Base-by-base conservation (phyloP, 23 tunicate genomes). In the Styela plicata region DNA sequence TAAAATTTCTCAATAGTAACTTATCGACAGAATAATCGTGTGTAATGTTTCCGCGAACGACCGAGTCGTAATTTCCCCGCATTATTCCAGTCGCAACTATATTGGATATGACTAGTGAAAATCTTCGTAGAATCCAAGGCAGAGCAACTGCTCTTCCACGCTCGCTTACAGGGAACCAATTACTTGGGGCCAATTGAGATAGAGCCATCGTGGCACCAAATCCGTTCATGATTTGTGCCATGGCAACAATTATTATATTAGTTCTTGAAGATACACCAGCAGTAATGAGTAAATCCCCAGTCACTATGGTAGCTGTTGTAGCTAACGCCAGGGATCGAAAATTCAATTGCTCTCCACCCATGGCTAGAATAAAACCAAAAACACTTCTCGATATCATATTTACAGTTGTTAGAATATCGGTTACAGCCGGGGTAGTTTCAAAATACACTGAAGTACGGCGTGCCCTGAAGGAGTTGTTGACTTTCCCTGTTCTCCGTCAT, bases 131-230 rank as follows among this genome's bases (percentile, higher is more conserved):
- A 3, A 71, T 71, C 77, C 77, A 71, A 5, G 77, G 77, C 5
- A 71, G 32, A 3, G 77, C 32, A 3, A 71, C 77, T 2, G 77
- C 77, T 31, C 77, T 33, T 71, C 77, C 77, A 28, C 77, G 32
- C 34, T 71, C 77, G 37, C 36, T 30, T 26, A 18, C 77, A 22
- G 77, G 77, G 29, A 71, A 71, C 77, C 77, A 71, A 30, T 71
- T 71, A 17, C 77, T 71, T 27, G 77, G 77, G 20, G 77, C 77
- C 77, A 71, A 18, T 30, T 71, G 77, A 21, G 77, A 18, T 17
- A 71, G 34, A 2, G 77, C 36, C 77, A 71, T 71, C 3, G 77
- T 71, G 32, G 77, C 77, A 71, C 77, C 77, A 71, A 71, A 71
- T 71, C 77, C 77, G 17, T 71, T 71, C 77, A 71, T 71, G 5